A percentile compares a stretch with the other conserved stretches of the same genome.
phyloP scores from a whole-genome alignment of 1,140 invertebrate species.

The Cydia splendana region DNA sequence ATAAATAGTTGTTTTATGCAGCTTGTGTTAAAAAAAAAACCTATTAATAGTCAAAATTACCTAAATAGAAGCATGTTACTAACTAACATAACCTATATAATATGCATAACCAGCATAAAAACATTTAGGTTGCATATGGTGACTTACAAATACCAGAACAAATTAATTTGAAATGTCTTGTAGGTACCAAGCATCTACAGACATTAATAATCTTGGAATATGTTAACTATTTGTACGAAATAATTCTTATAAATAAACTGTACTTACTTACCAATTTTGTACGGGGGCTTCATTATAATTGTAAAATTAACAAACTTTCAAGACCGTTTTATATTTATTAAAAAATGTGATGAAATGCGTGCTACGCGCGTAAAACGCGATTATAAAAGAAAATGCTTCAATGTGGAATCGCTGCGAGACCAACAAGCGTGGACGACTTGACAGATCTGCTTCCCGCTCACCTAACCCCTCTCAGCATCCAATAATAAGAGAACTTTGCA shows the following conservation, averaged over 20 bases:
- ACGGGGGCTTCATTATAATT: constrained; percentile 64
- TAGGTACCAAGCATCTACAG: neutral
- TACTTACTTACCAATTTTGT: constrained; percentile 70
- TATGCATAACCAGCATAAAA: neutral
- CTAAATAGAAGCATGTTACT: constrained; percentile 12
- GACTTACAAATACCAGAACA: neutral
- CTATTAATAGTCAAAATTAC: neutral
- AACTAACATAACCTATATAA: constrained; percentile 37
- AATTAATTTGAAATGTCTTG: neutral
- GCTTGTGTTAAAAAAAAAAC: neutral
- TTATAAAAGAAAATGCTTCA: constrained; percentile 1
- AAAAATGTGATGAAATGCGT: constrained; percentile 24
- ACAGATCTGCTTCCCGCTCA: neutral
- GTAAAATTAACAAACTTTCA: constrained; percentile 1
- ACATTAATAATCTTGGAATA: neutral
- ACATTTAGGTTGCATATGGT: neutral
- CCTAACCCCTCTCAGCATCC: neutral
- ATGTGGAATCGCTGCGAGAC: neutral
- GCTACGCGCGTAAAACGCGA: neutral
- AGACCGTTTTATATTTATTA: neutral
- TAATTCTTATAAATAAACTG: constrained; percentile 22
- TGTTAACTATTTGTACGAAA: constrained; percentile 28
- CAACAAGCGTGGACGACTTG: constrained; percentile 1
- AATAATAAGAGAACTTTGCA: neutral
- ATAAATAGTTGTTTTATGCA: neutral